Percentiles rank a stretch among this genome's conserved stretches.
Conservation (phyloP, 2,797 vertebrate species). For the Loriculus beryllinus region DNA sequence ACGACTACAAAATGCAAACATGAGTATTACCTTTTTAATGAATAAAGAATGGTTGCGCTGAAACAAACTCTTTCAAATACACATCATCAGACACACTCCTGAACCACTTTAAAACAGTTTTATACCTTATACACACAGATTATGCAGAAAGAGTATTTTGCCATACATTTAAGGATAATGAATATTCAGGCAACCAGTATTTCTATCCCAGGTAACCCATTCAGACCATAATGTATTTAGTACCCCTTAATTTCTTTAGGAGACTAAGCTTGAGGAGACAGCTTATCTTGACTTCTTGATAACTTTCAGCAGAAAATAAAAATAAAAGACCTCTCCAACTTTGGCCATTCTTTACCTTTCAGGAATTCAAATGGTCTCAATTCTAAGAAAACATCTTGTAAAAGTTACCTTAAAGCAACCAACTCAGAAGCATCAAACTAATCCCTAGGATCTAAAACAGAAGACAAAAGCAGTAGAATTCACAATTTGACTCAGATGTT, state of each 20-base stretch:
- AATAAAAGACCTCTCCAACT: neutral
- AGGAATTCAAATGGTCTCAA: neutral
- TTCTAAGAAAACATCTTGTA: neutral
- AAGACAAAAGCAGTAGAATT: neutral
- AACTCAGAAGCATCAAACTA: neutral
- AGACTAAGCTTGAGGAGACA: neutral
- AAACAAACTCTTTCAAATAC: neutral
- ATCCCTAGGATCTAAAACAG: neutral
- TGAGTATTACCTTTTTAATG: neutral
- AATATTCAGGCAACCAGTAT: neutral
- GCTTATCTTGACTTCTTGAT: neutral
- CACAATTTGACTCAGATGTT: neutral
- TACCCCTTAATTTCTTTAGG: neutral
- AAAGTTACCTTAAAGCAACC: neutral
- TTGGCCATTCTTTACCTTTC: neutral
- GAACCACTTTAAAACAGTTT: neutral
- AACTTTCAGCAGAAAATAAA: fast-evolving
- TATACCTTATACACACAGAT: neutral
- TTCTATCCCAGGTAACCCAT: neutral
- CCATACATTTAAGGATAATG: neutral
- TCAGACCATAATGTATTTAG: neutral
- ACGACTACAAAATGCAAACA: conserved; percentile 76
- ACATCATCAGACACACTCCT: neutral
- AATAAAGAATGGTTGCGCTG: neutral
- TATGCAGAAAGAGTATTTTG: neutral